These are phyloP conservation scores for Lytechinus pictus DNA, from an alignment of 35 echinoderm and acorn worm species.

Conservation along the genomic window DNA sequence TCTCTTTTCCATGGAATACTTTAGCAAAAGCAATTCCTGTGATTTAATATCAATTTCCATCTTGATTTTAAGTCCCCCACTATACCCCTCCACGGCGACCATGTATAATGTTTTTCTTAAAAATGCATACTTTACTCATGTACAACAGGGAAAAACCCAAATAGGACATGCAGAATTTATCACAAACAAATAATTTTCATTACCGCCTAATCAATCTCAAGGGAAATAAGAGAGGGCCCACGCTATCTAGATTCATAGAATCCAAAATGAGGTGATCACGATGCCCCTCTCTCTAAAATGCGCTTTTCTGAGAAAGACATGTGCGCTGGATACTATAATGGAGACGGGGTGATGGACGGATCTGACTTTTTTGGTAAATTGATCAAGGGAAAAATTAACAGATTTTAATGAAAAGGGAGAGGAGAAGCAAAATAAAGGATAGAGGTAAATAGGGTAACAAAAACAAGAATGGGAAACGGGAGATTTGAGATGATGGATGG, in stretches of 20 bases:
- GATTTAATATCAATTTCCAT: background rate
- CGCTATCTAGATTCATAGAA: background rate
- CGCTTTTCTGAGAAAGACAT: background rate
- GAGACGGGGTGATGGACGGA: background rate
- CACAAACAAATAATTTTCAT: background rate
- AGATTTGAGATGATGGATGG: background rate
- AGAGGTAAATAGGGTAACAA: background rate
- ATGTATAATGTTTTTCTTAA: background rate
- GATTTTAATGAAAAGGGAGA: background rate
- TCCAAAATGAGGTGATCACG: background rate
- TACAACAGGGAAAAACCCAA: background rate
- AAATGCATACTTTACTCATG: background rate
- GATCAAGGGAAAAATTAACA: background rate
- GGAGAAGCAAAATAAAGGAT: background rate
- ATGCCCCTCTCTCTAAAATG: background rate
- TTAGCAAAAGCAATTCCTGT: background rate
- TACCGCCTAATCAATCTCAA: background rate
- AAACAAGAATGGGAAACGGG: background rate
- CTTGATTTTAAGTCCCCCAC: background rate
- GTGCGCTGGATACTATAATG: background rate
- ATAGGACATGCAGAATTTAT: background rate
- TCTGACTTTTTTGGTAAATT: background rate
- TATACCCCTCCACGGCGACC: background rate
- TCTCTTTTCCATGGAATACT: background rate
- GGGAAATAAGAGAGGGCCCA: background rate